phyloP scores from a whole-genome alignment of 2,113 vertebrate genomes.

The Brachyhypopomus occidentalis region DNA sequence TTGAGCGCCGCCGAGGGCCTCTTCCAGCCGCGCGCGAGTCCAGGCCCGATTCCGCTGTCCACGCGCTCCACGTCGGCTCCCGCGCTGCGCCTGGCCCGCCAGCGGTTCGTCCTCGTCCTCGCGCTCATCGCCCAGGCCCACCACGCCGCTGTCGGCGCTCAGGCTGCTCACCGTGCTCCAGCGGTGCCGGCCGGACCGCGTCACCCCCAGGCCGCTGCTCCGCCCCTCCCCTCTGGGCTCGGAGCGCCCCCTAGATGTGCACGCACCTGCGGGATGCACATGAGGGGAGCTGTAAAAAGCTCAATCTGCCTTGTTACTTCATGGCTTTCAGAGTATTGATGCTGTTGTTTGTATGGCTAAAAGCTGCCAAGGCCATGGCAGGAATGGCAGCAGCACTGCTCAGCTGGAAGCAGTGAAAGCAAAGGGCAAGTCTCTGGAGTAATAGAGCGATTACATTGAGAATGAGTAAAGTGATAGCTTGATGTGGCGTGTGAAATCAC shows the following conservation, averaged over 20 bases:
- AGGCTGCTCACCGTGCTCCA: constrained; percentile 91
- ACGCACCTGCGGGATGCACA: constrained; percentile 59
- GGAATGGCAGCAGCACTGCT: neutral
- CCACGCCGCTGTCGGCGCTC: constrained; percentile 87
- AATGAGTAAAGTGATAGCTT: constrained; percentile 3
- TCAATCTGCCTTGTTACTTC: too few relatives aligned
- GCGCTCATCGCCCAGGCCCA: constrained; percentile 79
- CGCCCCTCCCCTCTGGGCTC: constrained; percentile 75
- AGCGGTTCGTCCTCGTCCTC: constrained; percentile 74
- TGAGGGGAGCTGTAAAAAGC: neutral
- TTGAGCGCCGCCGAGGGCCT: constrained; percentile 75
- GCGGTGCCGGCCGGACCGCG: constrained; percentile 73
- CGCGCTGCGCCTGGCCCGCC: constrained; percentile 59
- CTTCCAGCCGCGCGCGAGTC: constrained; percentile 81
- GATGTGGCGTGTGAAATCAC: too few relatives aligned
- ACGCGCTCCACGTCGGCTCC: constrained; percentile 80
- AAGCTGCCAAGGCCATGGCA: constrained; percentile 9
- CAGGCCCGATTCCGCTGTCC: constrained; percentile 85
- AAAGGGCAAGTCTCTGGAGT: constrained; percentile 10
- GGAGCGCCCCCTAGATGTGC: constrained; percentile 67
- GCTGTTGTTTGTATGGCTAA: constrained; percentile 13
- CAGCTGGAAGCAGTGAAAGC: too few relatives aligned
- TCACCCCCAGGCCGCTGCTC: constrained; percentile 63
- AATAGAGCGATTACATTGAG: neutral
- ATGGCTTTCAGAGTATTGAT: neutral